phyloP scores from a whole-genome alignment of 2,113 vertebrate species.

The Delphinus delphis region DNA sequence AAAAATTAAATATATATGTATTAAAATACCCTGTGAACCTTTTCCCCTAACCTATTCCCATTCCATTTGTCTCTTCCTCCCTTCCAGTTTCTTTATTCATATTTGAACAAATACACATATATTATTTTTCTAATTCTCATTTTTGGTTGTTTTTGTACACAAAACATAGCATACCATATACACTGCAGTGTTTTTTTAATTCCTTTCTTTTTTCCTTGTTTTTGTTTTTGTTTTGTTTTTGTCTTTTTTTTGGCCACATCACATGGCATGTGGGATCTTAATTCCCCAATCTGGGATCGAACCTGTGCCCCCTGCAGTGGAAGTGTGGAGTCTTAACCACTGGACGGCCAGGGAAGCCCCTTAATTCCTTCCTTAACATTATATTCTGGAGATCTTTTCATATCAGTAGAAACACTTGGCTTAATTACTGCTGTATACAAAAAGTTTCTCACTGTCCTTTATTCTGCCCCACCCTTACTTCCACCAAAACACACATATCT shows the following conservation, averaged over 20 bases:
- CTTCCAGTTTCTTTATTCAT: constrained; percentile 1
- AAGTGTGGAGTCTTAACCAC: background rate
- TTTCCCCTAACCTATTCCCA: background rate
- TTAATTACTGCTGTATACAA: constrained; percentile 19
- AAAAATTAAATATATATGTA: constrained; percentile 27
- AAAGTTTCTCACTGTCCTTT: background rate
- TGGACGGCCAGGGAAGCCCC: background rate
- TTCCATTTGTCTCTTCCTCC: background rate
- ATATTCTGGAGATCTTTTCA: constrained; percentile 9
- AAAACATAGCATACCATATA: background rate
- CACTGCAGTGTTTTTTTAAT: background rate
- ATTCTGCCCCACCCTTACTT: background rate
- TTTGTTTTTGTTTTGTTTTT: background rate
- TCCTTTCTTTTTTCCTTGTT: background rate
- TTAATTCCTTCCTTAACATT: background rate
- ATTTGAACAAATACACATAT: background rate
- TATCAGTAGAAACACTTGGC: background rate
- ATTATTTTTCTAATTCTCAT: constrained; percentile 1
- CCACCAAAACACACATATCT: background rate
- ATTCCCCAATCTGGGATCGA: background rate
- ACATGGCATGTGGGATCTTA: background rate
- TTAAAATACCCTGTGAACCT: background rate
- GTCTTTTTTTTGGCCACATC: background rate
- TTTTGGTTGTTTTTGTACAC: background rate
- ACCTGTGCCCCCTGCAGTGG: background rate